These are phyloP conservation scores for Lasioglossum calceatum DNA, from an alignment of 2,888 invertebrate species.

Conservation along the genomic window DNA sequence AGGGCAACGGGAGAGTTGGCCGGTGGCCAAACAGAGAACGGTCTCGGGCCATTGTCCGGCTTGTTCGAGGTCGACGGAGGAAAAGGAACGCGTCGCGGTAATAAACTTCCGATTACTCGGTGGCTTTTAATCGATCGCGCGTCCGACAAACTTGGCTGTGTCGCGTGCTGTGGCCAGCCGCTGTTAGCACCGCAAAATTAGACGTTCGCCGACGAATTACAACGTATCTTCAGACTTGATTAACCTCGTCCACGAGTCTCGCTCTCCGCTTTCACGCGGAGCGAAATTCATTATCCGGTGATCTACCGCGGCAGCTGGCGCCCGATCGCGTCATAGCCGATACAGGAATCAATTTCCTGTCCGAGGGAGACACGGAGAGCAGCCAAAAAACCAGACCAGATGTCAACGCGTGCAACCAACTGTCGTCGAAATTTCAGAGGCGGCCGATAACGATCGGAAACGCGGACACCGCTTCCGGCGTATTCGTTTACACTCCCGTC, in stretches of 20 bases:
- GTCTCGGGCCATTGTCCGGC: slow-evolving; percentile 63
- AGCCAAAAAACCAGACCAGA: slow-evolving; percentile 38
- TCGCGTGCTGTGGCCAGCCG: too few relatives aligned
- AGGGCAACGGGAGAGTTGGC: slow-evolving; percentile 70
- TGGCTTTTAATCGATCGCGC: background rate
- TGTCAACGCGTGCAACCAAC: slow-evolving; percentile 49
- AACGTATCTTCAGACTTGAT: background rate
- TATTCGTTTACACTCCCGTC: background rate
- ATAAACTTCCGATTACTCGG: slow-evolving; percentile 67
- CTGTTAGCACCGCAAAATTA: background rate
- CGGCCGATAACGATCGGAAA: slow-evolving; percentile 45
- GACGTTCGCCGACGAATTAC: slow-evolving; percentile 4
- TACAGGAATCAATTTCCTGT: slow-evolving; percentile 67
- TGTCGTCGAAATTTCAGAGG: slow-evolving; percentile 47
- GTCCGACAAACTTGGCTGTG: background rate
- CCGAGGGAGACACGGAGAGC: slow-evolving; percentile 11
- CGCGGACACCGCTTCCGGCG: background rate
- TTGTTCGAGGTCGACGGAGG: slow-evolving; percentile 7
- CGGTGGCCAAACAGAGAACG: slow-evolving; percentile 59
- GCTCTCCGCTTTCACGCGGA: slow-evolving; percentile 16
- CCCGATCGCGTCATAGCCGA: slow-evolving; percentile 30
- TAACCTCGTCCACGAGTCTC: background rate
- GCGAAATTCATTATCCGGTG: slow-evolving; percentile 55
- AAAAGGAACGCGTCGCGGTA: slow-evolving; percentile 31
- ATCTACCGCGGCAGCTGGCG: slow-evolving; percentile 58